Base-by-base conservation (phyloP, 2,113 vertebrate species). In the Rhegmatorhina hoffmannsi region DNA sequence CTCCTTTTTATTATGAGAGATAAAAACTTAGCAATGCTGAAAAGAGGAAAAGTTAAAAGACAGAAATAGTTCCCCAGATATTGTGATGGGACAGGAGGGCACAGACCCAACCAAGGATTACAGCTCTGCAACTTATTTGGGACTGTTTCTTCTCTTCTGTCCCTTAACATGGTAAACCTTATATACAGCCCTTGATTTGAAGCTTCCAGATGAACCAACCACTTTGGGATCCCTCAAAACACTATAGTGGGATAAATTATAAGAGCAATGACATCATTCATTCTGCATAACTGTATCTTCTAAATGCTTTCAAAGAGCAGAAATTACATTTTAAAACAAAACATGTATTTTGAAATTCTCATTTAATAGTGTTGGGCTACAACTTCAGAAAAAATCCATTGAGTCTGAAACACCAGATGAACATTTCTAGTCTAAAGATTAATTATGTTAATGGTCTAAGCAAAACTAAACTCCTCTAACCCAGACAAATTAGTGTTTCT, bases 401-500 rank as follows among this genome's bases (percentile, higher is more conserved):
- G 10, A 66, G 20, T 67, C n/a, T 72, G 50, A 70, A 91, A 59
- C 53, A 89, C 36, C 10, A 24, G 87, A 70, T 60, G 49, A 91
- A 68, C 40, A 84, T 74, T 94, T 94, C 90, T 95, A 89, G 74
- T 87, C 90, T 93, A 31, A 70, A 83, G 78, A 96, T 94, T 94
- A 91, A 94, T 95, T 93, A 91, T 3, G 16, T 69, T 96, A 92
- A 92, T 83, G 58, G 85, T 53, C 82, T 95, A 94, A 94, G 34
- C 87, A 95, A 96, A 96, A 84, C 76, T 94, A 92, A 95, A 96
- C 90, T 90, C 77, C 81, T 94, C 94, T 95, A 97, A 96, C 94
- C 75, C 84, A 95, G 77, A 91, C 85, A 96, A 97, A 97, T 97
- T 80, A 95, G 88, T 79, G 76, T 94, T 97, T 97, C 95, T 7